phyloP scores from a whole-genome alignment of 2,888 invertebrate species.

The Trachelus tabidus region DNA sequence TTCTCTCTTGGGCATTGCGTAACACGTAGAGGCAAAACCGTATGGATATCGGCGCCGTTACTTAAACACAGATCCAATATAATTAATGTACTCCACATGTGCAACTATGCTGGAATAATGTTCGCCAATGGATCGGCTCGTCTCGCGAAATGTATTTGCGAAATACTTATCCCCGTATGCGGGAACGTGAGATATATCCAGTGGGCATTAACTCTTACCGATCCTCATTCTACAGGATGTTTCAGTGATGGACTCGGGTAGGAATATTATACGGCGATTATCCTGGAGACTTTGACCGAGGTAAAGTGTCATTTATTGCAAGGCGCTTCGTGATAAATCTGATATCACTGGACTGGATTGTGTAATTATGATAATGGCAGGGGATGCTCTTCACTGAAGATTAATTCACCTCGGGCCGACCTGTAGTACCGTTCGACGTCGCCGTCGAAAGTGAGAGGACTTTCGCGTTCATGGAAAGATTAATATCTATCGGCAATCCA shows the following conservation, averaged over 20 bases:
- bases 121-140: neutral
- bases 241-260: neutral
- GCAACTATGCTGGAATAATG: neutral
- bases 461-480: neutral
- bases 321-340: neutral
- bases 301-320: neutral
- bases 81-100: neutral
- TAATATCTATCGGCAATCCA: constrained; percentile 1
- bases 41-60: neutral
- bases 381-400: neutral
- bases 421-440: neutral
- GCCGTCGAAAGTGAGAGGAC: constrained; percentile 1
- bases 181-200: neutral
- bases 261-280: neutral
- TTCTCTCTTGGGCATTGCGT: neutral
- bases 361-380: neutral
- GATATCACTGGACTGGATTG: neutral
- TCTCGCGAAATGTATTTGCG: neutral
- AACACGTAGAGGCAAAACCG: neutral
- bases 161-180: neutral
- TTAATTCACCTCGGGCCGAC: neutral
- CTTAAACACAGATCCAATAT: neutral
- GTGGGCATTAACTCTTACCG: neutral
- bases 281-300: neutral
- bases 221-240: neutral